These are phyloP conservation scores for Bombus soroeensis DNA, from an alignment of 1,140 invertebrate species.

Conservation along the genomic window DNA sequence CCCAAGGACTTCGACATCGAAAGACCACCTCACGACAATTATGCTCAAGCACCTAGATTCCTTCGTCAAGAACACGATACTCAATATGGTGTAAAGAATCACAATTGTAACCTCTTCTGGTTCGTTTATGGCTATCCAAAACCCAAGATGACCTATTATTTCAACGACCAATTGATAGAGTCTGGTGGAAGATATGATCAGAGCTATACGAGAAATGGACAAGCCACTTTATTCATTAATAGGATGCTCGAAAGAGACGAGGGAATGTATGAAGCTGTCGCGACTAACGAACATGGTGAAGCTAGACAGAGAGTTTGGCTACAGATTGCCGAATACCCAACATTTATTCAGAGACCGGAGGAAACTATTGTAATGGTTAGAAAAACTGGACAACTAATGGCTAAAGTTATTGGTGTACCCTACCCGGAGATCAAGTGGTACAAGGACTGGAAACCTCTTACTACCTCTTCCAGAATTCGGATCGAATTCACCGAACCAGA, in stretches of 20 bases:
- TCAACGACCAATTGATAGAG: slow-evolving; percentile 92
- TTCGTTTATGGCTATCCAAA: slow-evolving; percentile 97
- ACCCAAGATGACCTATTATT: slow-evolving; percentile 94
- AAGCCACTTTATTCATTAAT: slow-evolving; percentile 93
- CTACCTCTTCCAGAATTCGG: slow-evolving; percentile 90
- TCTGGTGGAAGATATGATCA: slow-evolving; percentile 91
- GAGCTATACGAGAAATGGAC: slow-evolving; percentile 94
- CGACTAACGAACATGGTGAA: slow-evolving; percentile 96
- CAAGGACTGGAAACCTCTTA: slow-evolving; percentile 97
- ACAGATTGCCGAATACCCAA: slow-evolving; percentile 95
- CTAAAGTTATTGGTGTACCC: slow-evolving; percentile 94
- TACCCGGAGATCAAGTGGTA: slow-evolving; percentile 98
- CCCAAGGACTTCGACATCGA: slow-evolving; percentile 95
- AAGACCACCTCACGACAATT: slow-evolving; percentile 91
- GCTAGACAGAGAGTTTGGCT: slow-evolving; percentile 92
- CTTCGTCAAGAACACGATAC: slow-evolving; percentile 92
- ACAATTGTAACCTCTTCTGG: slow-evolving; percentile 94
- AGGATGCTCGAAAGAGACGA: slow-evolving; percentile 95
- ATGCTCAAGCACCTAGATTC: slow-evolving; percentile 92
- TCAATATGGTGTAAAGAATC: slow-evolving; percentile 94
- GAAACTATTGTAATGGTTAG: slow-evolving; percentile 91
- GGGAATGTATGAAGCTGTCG: slow-evolving; percentile 96
- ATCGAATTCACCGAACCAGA: slow-evolving; percentile 93
- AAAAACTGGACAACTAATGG: slow-evolving; percentile 90
- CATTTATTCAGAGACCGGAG: slow-evolving; percentile 93